Conservation (phyloP, 2,113 vertebrate species). For the Mesitornis unicolor region DNA sequence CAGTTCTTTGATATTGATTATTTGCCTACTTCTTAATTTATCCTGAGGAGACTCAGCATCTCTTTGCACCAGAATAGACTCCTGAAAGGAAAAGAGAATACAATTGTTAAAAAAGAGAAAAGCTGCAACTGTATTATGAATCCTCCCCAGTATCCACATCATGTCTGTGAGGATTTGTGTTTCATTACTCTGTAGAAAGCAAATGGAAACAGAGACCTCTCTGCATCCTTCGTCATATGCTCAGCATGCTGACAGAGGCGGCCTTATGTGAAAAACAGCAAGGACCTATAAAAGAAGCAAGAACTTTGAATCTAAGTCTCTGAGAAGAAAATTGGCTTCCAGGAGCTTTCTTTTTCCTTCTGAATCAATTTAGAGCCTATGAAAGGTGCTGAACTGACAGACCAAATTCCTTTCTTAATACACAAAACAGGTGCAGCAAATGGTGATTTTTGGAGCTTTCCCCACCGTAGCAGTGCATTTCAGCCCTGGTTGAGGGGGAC, state of each 20-base stretch:
- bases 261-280: slow-evolving; percentile 17
- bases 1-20: not conserved
- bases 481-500: slow-evolving; percentile 10
- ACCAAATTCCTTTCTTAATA: not conserved
- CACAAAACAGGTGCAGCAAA: slow-evolving; percentile 10
- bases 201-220: slow-evolving; percentile 5
- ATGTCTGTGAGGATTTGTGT: not conserved
- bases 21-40: not conserved
- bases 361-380: not conserved
- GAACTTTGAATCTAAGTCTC: not conserved
- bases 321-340: not conserved
- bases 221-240: not conserved
- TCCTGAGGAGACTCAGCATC: not conserved
- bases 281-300: not conserved
- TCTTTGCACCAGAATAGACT: not conserved
- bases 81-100: not conserved
- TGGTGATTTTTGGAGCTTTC: slow-evolving; percentile 2
- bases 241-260: not conserved
- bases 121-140: not conserved
- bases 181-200: not conserved
- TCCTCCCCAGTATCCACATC: not conserved
- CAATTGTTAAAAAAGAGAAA: not conserved
- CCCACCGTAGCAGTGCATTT: not conserved
- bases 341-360: not conserved
- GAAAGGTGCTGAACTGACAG: not conserved